Base-by-base conservation (phyloP, 2,113 vertebrate genomes). In the Collichthys lucidus region DNA sequence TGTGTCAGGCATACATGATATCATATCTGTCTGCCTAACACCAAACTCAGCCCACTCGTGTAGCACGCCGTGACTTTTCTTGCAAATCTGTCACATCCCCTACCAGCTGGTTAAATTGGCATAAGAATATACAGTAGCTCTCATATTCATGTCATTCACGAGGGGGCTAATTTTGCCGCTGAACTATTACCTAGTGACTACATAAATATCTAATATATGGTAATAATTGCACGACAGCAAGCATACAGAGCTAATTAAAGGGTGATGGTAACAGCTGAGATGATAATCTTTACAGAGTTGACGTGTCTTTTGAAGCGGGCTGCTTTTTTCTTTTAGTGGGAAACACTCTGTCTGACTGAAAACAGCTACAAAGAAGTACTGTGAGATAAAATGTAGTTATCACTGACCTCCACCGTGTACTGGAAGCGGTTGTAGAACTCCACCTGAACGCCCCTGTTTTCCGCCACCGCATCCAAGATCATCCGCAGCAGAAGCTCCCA, bases 341-440 rank as follows among this genome's bases (percentile, higher is more conserved):
- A 19, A 22, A 55, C 2, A 19, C n/a, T 10, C 7, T 22, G 4
- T n/a, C 42, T 31, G 31, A 42, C 22, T 63, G 44, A 29, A 78
- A 52, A 29, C 9, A 59, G 11, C 20, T 5, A 55, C 11, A 29
- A 20, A 9, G 0, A 4, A 65, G 35, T 2, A 16, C 4, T 26
- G 50, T 40, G 20, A 9, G 29, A 64, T 55, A 22, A 40, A 22
- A 44, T 5, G 6, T n/a, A 46, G 49, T n/a, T 19, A 14, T 47
- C 66, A 83, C 94, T 88, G 71, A 97, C 97, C 96, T 97, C 96
- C 66, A 97, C 85, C 0, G 96, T 96, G 88, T 97, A 97, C 86
- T 97, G 95, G 81, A 98, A 98, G 40, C 97, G 95, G 73, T 96
- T 94, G 53, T 96, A 98, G 86, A 98, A 98, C 91, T 97, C 97